Base-by-base conservation (phyloP, 2,888 invertebrate genomes). In the Neoaliturus tenellus region DNA sequence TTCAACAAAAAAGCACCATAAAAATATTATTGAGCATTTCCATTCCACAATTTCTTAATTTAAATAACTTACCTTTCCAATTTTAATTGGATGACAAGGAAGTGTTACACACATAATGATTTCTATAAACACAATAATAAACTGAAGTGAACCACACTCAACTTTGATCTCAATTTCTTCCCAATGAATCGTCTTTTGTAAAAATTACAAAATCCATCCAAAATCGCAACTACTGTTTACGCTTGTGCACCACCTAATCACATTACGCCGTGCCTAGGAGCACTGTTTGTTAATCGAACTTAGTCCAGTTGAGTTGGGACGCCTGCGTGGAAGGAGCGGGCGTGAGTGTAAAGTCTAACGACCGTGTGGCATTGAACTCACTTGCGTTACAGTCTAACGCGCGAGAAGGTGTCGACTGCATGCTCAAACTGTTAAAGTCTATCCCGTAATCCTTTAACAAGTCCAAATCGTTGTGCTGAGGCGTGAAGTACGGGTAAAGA, bases 371-470 rank as follows among this genome's bases (percentile, higher is more conserved):
- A n/a, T 62, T 62, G 62, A 28, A 62, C 62, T 62, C 62, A n/a
- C 28, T 62, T 8, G 28, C 62, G 51, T 41, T 69, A 48, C 62
- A 69, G 51, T 69, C 81, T 6, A 81, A 33, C n/a, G 48, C 39
- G 23, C 48, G 31, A 14, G 55, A 48, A n/a, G 83, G 85, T n/a
- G 83, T 82, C 2, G 80, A 51, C 67, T 80, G 83, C 0, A 83
- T 89, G 82, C 89, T 87, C 62, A 90, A 78, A 83, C 85, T 83
- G 87, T 93, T 91, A 89, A 95, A 95, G 90, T 95, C 94, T 87
- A 95, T 91, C 81, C 95, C 95, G 88, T 95, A 95, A 88, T 95
- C 95, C 88, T 94, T 93, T 86, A 95, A 91, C 82, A 95, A 91
- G 89, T 95, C 95, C 88, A 93, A 92, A 88, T 95, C 95, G 84